Evolutionary conservation across 37 sponge, comb jelly and placozoan species (phyloP).

Genomic region (Beroe ovata): DNA sequence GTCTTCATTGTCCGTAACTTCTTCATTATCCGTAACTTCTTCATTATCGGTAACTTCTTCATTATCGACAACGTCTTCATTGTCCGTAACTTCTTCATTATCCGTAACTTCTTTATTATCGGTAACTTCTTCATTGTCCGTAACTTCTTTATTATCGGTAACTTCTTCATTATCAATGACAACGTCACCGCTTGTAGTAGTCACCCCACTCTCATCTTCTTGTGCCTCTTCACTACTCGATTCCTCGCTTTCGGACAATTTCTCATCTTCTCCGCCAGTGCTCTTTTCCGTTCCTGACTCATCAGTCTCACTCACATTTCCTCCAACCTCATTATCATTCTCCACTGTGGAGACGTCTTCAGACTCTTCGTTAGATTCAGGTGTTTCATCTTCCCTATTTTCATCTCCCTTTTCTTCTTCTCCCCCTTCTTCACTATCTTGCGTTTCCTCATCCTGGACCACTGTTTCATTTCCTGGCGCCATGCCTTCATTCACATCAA

Average conservation of each 20-base stretch:
- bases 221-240: background rate
- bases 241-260: background rate
- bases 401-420: background rate
- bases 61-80: background rate
- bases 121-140: background rate
- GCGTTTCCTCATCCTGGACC: background rate
- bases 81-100: background rate
- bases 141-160: background rate
- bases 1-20: background rate
- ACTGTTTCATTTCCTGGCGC: background rate
- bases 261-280: background rate
- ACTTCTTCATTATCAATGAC: slow-evolving; percentile 11
- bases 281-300: too few species aligned
- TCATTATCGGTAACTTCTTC: background rate
- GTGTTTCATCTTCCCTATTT: background rate
- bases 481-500: background rate
- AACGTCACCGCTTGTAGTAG: too few species aligned
- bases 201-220: too few species aligned
- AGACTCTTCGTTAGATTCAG: background rate
- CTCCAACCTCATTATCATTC: background rate
- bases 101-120: background rate
- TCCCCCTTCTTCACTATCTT: background rate
- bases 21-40: background rate
- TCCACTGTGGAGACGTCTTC: background rate
- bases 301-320: too few species aligned